Base-by-base conservation (phyloP, 2,113 vertebrate genomes). In the Oxyruncus cristatus region DNA sequence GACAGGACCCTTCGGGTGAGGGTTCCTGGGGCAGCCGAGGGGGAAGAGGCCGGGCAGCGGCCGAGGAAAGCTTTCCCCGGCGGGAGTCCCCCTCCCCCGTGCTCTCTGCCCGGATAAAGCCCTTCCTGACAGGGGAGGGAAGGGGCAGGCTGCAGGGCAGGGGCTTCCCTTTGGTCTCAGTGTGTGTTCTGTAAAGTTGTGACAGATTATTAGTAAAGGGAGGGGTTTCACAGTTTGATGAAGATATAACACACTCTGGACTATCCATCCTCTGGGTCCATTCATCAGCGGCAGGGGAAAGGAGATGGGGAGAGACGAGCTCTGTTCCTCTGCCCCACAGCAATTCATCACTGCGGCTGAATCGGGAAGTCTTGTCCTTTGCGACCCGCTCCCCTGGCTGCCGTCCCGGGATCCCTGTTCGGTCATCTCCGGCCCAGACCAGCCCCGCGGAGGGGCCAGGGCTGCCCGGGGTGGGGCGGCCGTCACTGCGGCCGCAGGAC, bases 121-220 rank as follows among this genome's bases (percentile, higher is more conserved):
- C 89, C 91, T 94, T 91, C 82, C 92, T 92, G 95, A 95, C 91
- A 91, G 79, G 95, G 94, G 96, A 96, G 93, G 93, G 80, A 96
- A 91, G 95, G 97, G 96, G 95, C 95, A 95, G 83, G 72, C 92
- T 91, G 41, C 89, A 52, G 96, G 90, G 87, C 93, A 80, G 61
- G 17, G 88, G 58, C 78, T 62, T 84, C 82, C 68, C 94, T 97
- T 97, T 94, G 80, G 92, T 96, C 96, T 97, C 89, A 85, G 97
- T 94, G 81, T 96, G 95, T 95, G 96, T 97, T 96, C 97, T 94
- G 92, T 95, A 93, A 95, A 96, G 92, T 84, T 78, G 96, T 96
- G 97, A 97, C 95, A 94, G 97, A 96, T 96, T 97, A 92, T 97
- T 97, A 97, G 97, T 73, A 72, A 95, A 96, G 79, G 89, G 97